Base-by-base conservation (phyloP, 2,113 vertebrate species). In the Amblyornis subalaris region DNA sequence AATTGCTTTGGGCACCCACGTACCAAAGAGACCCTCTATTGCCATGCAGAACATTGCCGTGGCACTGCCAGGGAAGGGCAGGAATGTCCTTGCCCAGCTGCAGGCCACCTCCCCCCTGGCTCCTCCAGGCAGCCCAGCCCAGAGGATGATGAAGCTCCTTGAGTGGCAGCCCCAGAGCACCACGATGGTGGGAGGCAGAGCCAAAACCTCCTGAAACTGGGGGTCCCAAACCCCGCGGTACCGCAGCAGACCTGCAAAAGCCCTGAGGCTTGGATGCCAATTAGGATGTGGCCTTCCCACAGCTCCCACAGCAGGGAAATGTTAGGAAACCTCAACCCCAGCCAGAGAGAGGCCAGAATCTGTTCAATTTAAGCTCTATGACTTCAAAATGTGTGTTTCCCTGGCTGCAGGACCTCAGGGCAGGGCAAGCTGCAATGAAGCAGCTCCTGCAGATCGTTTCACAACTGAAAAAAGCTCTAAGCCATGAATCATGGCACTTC, bases 251-350 rank as follows among this genome's bases (percentile, higher is more conserved):
- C 5, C 72, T 58, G 38, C 28, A 35, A 14, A 62, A 74, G 18
- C 45, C n/a, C 75, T 76, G 36, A 33, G 48, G 71, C 50, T 70
- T 61, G 73, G 82, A 15, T 57, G 47, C 42, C 29, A 24, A 50
- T 61, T 7, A 19, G 71, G 42, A 40, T 47, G 75, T 60, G 85
- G 94, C 71, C 75, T 90, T 69, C 57, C 80, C 77, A 70, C 80
- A 83, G 66, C 33, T 92, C 57, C 87, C 84, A 44, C 74, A 85
- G 78, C n/a, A 29, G 53, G 47, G 50, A 23, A 67, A 65, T 12
- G 72, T 24, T 25, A 53, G 88, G 55, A 79, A 93, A 88, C 36
- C 79, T 92, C 91, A 76, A 45, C 6, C 42, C 75, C 80, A 79
- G 48, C 14, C 62, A 7, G 36, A 2, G 22, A 77, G 35, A 23